phyloP scores from a whole-genome alignment of 2,113 vertebrate genomes.

The Oncorhynchus nerka region DNA sequence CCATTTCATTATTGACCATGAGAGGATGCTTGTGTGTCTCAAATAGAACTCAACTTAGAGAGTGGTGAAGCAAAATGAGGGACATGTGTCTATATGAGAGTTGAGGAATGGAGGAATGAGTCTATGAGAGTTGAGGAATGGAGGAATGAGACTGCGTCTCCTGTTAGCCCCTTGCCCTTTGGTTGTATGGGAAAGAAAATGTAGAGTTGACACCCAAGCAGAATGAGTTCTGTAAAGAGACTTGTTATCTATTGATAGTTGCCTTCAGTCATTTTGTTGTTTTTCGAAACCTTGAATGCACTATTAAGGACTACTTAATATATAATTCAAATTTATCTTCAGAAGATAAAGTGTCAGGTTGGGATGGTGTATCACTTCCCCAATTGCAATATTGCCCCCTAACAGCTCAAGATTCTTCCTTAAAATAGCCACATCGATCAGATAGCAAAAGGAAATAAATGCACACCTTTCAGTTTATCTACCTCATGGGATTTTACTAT shows the following conservation, averaged over 20 bases:
- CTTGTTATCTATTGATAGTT: too few relatives aligned
- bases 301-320: background rate
- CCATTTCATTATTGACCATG: background rate
- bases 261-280: too few relatives aligned
- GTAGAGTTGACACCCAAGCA: background rate
- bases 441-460: conserved; percentile 52
- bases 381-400: conserved; percentile 18
- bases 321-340: background rate
- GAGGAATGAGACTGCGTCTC: background rate
- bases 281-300: background rate
- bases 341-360: background rate
- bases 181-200: background rate
- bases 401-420: conserved; percentile 18
- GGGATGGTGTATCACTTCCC: conserved; percentile 29
- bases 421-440: conserved; percentile 36
- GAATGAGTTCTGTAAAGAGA: background rate
- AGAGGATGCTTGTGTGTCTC: background rate
- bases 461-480: conserved; percentile 39
- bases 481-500: conserved; percentile 34
- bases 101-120: background rate
- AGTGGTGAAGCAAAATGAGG: background rate
- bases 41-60: background rate
- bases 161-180: background rate
- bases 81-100: background rate
- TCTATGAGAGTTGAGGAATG: background rate